These are phyloP conservation scores for Leptinotarsa rubiginosa DNA, from an alignment of 2,888 invertebrate genomes.

Conservation along the genomic window DNA sequence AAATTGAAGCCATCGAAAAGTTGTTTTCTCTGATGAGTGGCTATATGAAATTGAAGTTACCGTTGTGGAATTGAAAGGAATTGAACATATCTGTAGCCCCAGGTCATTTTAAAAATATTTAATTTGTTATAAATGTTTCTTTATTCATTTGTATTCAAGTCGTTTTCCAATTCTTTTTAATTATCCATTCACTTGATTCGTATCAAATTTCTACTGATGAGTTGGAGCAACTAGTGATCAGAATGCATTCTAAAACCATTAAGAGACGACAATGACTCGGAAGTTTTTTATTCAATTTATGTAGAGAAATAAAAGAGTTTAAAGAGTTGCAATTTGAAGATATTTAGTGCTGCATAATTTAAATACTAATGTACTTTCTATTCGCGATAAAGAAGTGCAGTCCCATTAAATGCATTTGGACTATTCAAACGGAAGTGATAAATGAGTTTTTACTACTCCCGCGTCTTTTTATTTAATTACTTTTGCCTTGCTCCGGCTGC, in stretches of 20 bases:
- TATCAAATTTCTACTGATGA: not conserved
- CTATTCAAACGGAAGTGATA: constrained; percentile 54
- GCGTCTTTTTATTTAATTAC: constrained; percentile 52
- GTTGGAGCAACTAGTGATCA: not conserved
- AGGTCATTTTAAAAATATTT: no score
- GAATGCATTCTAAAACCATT: constrained; percentile 24
- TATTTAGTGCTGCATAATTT: constrained; percentile 59
- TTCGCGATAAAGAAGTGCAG: constrained; percentile 55
- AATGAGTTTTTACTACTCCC: constrained; percentile 51
- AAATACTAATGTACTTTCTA: constrained; percentile 58
- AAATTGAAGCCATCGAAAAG: no score
- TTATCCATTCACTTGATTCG: no score
- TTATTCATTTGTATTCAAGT: no score
- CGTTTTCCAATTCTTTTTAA: no score
- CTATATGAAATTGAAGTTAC: no score
- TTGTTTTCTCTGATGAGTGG: no score
- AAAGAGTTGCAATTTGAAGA: constrained; percentile 56
- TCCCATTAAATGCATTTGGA: constrained; percentile 54
- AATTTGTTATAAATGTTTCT: no score
- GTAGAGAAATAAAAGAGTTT: constrained; percentile 50
- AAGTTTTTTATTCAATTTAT: constrained; percentile 41
- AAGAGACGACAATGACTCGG: constrained; percentile 24
- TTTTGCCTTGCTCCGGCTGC: constrained; percentile 29
- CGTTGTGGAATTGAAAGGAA: no score
- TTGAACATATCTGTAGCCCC: no score